These are phyloP conservation scores for Tiphia femorata DNA, from an alignment of 2,888 invertebrate genomes.

Conservation along the genomic window DNA sequence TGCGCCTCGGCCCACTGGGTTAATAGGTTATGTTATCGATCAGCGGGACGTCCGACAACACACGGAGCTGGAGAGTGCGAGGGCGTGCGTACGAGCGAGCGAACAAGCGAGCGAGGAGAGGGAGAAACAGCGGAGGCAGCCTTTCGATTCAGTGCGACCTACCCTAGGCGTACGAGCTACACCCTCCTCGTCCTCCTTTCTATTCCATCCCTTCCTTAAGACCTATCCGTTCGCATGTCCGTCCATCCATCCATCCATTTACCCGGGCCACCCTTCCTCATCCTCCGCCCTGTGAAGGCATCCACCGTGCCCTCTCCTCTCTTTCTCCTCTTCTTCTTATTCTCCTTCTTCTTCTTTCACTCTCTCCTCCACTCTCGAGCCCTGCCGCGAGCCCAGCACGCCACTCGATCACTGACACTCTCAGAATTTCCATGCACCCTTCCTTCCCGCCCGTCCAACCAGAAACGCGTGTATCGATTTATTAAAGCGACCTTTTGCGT, in stretches of 20 bases:
- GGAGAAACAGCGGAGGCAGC: too few relatives aligned
- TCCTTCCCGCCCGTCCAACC: neutral
- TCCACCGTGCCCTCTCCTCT: neutral
- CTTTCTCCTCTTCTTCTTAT: neutral
- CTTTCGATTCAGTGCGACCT: constrained; percentile 50
- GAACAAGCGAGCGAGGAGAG: too few relatives aligned
- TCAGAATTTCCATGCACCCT: constrained; percentile 29
- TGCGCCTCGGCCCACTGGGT: constrained; percentile 57
- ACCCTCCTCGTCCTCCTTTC: constrained; percentile 15
- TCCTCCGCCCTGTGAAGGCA: neutral
- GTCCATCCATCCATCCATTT: neutral
- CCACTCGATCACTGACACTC: constrained; percentile 30
- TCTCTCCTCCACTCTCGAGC: too few relatives aligned
- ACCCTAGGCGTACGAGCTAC: constrained; percentile 32
- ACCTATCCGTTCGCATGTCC: neutral
- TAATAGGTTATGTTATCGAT: constrained; percentile 68
- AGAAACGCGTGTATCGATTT: constrained; percentile 26
- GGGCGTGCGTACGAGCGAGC: too few relatives aligned
- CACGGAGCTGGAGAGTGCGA: constrained; percentile 29
- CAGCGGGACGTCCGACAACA: constrained; percentile 53
- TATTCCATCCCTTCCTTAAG: neutral
- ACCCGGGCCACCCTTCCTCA: neutral
- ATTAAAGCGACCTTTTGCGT: constrained; percentile 9
- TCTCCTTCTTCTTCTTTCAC: neutral
- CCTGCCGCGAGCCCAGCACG: too few relatives aligned